A percentile compares a stretch with the other conserved stretches of the same genome.
Conservation (phyloP, 2,113 vertebrate species). For the Noturus placidus region DNA sequence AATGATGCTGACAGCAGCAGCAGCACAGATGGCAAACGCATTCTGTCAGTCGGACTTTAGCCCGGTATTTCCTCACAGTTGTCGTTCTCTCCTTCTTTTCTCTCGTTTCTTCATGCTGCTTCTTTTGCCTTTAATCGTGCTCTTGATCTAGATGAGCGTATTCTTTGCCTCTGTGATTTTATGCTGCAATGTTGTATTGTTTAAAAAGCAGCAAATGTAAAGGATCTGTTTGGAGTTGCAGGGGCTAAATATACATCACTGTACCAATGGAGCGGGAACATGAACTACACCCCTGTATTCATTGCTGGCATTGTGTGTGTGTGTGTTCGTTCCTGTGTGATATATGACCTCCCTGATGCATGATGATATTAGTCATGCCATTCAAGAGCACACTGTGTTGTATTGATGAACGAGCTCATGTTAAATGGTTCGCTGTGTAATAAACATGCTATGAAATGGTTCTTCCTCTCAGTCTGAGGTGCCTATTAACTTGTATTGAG, state of each 20-base stretch:
- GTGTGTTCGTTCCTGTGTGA: not conserved
- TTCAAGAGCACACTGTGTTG: not conserved
- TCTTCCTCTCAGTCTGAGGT: not conserved
- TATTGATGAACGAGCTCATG: not conserved
- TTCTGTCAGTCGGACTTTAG: slow-evolving; percentile 26
- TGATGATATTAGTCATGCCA: not conserved
- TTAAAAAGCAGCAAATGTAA: not conserved
- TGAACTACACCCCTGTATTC: not conserved
- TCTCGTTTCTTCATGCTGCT: not conserved
- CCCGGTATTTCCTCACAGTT: not conserved
- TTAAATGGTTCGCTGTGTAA: not conserved
- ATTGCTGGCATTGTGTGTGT: not conserved
- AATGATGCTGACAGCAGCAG: not conserved
- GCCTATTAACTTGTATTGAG: not conserved
- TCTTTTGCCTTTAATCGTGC: not conserved
- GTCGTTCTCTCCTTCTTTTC: not conserved
- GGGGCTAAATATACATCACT: not conserved
- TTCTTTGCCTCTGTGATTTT: not conserved
- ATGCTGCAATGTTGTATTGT: not conserved
- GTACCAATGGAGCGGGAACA: not conserved
- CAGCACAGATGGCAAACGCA: slow-evolving; percentile 41
- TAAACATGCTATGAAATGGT: not conserved
- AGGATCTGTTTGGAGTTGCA: not conserved
- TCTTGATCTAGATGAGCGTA: not conserved
- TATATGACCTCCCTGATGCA: not conserved